A percentile compares a stretch with the other conserved stretches of the same genome.
Conservation (phyloP, 2,888 invertebrate genomes). For the Agelastica alni region DNA sequence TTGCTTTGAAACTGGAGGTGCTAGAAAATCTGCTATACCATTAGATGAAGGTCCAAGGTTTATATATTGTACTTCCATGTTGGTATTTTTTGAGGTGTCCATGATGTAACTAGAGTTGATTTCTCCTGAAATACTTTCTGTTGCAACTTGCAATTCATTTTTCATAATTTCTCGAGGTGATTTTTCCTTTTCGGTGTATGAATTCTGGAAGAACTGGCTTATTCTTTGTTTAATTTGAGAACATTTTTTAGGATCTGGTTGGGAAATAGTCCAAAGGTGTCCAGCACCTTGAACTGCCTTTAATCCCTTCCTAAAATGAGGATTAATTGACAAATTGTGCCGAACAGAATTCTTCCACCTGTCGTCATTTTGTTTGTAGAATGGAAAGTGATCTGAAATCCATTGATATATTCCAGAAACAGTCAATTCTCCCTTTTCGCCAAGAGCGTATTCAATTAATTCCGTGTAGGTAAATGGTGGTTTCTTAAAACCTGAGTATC, state of each 20-base stretch:
- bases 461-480: conserved; percentile 91
- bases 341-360: conserved; percentile 92
- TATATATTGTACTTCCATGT: conserved; percentile 52
- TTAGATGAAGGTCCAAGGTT: conserved; percentile 49
- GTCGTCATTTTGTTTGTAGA: conserved; percentile 87
- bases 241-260: conserved; percentile 64
- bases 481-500: conserved; percentile 67
- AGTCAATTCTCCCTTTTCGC: conserved; percentile 84
- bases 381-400: conserved; percentile 89
- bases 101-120: conserved; percentile 30
- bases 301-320: conserved; percentile 85
- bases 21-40: conserved; percentile 60
- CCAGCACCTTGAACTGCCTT: conserved; percentile 87
- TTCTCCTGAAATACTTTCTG: conserved; percentile 59
- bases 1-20: conserved; percentile 72
- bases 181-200: conserved; percentile 48
- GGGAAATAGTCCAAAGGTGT: conserved; percentile 86
- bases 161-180: conserved; percentile 52
- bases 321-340: conserved; percentile 89
- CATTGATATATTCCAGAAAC: conserved; percentile 91
- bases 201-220: conserved; percentile 59
- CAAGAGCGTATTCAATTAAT: conserved; percentile 83
- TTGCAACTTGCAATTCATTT: conserved; percentile 61
- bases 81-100: conserved; percentile 14
- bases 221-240: conserved; percentile 64